Base-by-base conservation (phyloP, 2,888 invertebrate genomes). In the Eristalis tenax region DNA sequence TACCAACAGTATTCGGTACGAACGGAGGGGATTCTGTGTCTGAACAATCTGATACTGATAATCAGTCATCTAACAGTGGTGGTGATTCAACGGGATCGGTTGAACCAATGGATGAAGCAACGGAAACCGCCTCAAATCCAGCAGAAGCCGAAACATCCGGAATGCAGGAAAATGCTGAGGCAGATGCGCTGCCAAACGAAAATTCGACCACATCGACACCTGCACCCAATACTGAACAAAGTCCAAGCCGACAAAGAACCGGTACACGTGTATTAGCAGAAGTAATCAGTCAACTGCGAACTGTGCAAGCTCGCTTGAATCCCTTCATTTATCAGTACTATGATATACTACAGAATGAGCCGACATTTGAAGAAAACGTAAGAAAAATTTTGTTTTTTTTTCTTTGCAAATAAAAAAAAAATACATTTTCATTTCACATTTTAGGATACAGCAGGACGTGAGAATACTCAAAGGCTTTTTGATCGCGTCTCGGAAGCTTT, bases 401-500 rank as follows among this genome's bases (percentile, higher is more conserved):
- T 28, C 2, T 32, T 32, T 50, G 4, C 22, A 43, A 11, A 4
- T 43, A 3, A 18, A 38, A 10, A 4, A 10, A 4, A 32, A 35
- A 92, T 64, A 93, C 93, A 91, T 90, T 32, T 32, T 32, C 90
- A 90, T 66, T 73, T 35, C 28, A 69, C 80, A 59, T 61, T 83
- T 64, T 68, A 91, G 91, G 92, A 93, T 59, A 92, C 94, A 81
- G 93, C 94, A 70, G 93, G 93, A 0, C 93, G 93, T 4, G 93
- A 94, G 64, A 93, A 94, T 87, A 94, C 94, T 4, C 97, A 97
- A 91, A 94, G 95, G 15, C 93, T 96, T 57, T 95, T 96, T 88
- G 96, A 96, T 90, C 94, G 96, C 73, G 96, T 97, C 0, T 96
- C 97, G 0, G 97, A 97, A 91, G 94, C 96, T 28, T 94, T 98